Evolutionary conservation across 2,113 vertebrate species (phyloP), one percentile per base, ranked within the genome.

Genomic region (Zosterops hypoxanthus): DNA sequence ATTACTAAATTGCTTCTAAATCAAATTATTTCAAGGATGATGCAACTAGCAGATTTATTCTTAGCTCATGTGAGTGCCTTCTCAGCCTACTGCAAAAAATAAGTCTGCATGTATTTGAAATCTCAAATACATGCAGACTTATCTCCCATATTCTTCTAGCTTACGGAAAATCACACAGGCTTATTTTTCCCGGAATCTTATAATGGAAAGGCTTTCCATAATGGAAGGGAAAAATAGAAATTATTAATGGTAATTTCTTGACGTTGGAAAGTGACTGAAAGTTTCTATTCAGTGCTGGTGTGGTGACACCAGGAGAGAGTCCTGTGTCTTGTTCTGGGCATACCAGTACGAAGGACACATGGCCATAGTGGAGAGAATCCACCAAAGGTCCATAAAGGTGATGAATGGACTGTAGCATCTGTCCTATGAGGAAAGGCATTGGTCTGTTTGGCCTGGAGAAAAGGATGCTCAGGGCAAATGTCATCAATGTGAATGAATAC

Each of bases 11-110:
- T 90, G 26, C 66, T 90, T 85, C 82, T 82, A 85, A 93, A 87
- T 88, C 23, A 11, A 76, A 56, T 92, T 92, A 75, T 85, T 93
- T 92, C 63, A 79, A 65, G 71, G 41, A 92, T 82, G 61, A 93
- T 2, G 2, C 34, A 87, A 73, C 52, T 79, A 59, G 21, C 47
- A 85, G 61, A 63, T 71, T 92, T 96, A 90, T 93, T 92, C 65
- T 88, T 94, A 64, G 88, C 41, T 94, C 16, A 14, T 71, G 8
- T 87, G 59, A 78, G 9, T 78, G 12, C 29, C 21, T 39, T 75
- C 70, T 92, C 61, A 79, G 52, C 42, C 70, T 76, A 44, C 61
- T 63, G 64, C 12, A 18, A 81, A 78, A 89, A 91, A 49, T 49
- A 49, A 49, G 12, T 49, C 23, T 49, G 47, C 23, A 36, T 9